Base-by-base conservation (phyloP, 2,113 vertebrate species). In the Rhizomys pruinosus region DNA sequence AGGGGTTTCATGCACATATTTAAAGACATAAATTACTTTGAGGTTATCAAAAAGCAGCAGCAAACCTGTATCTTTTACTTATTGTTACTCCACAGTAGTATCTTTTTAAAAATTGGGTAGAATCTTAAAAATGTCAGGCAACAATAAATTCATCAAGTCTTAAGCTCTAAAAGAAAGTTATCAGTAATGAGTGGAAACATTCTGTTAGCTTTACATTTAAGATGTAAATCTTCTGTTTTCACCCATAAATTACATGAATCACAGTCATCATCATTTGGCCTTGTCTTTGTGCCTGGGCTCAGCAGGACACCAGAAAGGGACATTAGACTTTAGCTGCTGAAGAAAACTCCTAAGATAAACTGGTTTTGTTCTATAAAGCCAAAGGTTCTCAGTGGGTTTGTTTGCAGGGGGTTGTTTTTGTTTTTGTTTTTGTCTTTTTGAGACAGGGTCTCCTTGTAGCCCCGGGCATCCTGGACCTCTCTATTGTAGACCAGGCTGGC, bases 141-240 rank as follows among this genome's bases (percentile, higher is more conserved):
- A 91, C 32, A 87, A 57, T 95, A 90, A 95, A 74, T 92, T 91
- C 68, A 94, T 87, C 91, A 92, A 89, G 29, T 59, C 68, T 87
- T 90, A 90, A 89, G 7, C 32, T 9, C 69, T 86, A 84, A 82
- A 7, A 71, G 25, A 89, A 91, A 69, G 57, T 59, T 44, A 37
- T 32, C 6, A 66, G 47, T 42, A 87, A 80, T 59, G 52, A 91
- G 57, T 9, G 82, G n/a, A 23, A 80, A n/a, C 20, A 57, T 63
- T 71, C n/a, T 0, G 32, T 63, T 76, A 34, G 64, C 19, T 94
- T 64, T 82, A 22, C 11, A 34, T 47, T 77, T 61, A 64, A 84
- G 52, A 69, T 76, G 69, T 90, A 91, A 81, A 77, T 32, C 15
- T 32, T 61, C 71, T 94, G 79, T 59, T 88, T 89, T 79, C 44